Base-by-base conservation (phyloP, 2,888 invertebrate genomes). In the Oscheius myriophilus region DNA sequence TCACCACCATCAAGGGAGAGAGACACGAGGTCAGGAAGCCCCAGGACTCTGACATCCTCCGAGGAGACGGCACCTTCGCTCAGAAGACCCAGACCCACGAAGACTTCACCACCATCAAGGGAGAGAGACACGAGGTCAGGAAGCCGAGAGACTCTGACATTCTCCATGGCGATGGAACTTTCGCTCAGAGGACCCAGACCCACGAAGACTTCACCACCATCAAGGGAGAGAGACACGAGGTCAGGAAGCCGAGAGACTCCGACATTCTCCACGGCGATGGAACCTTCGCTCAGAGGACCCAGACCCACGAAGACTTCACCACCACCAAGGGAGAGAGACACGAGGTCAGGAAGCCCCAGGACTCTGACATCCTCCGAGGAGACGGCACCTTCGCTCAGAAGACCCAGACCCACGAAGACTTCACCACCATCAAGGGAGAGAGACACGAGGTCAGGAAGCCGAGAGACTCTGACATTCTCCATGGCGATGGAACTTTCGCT, bases 221-320 rank as follows among this genome's bases (percentile, higher is more conserved):
- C 9, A 54, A 21, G n/a, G 54, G 54, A 54, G 54, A 54, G 33
- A 6, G 54, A 14, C 26, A 25, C 12, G 54, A 54, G 14, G 11
- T 54, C n/a, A 25, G 26, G 54, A 54, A 54, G 26, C 54, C 54
- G 1, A 25, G 26, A 25, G 54, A 54, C 11, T 54, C 54, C 33
- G 54, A 54, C 33, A 25, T 54, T n/a, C 26, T 54, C 2, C 54
- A 54, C n/a, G 54, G 54, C 1, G 54, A 54, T 26, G 54, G 54
- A 33, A 54, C 25, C 14, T 54, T 54, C 26, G 54, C 26, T 2
- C 33, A 26, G n/a, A 23, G 54, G 33, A 54, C 54, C 14, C 54
- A 54, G 54, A 54, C 25, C 18, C 54, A 54, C 11, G 54, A 54
- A 54, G 54, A 54, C 26, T 54, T 16, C 54, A 54, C 54, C 14